Evolutionary conservation across 2,888 invertebrate genomes (phyloP), one percentile per base, ranked within the genome.

Genomic region (Gortyna flavago): DNA sequence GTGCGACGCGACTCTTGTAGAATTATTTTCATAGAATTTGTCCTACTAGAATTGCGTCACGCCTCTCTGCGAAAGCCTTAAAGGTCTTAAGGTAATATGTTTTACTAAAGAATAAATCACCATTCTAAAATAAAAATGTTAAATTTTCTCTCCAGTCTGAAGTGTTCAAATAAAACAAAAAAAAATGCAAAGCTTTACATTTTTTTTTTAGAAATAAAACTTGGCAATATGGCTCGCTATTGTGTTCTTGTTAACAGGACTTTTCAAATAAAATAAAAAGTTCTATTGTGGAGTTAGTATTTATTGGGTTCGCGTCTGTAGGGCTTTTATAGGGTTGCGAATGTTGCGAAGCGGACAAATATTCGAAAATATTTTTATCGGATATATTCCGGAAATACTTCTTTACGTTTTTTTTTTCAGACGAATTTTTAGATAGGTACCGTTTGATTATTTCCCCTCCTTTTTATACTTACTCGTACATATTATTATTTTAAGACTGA

Each of bases 241-340:
- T 38, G 85, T 70, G 59, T 32, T 29, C 65, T 70, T 78, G 82
- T 81, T 85, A 85, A 84, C 80, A 83, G 75, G 72, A 83, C 77
- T 83, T 80, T 75, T 75, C 76, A 84, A 87, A 89, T 84, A 83
- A 87, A 87, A 85, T 84, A 87, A 82, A 84, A 86, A 86, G 80
- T 88, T 86, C 85, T 86, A 86, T 89, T 89, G 89, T 89, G 72
- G 70, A 82, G 85, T 86, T 85, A 78, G 84, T 89, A 88, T 89
- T 88, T 90, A 89, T 89, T 86, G 87, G 83, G 75, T 80, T 81
- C 62, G 81, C 75, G 70, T 67, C 72, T 83, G 76, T 81, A 84
- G 77, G 62, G 74, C n/a, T 79, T 72, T 41, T 44, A 11, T 73
- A 84, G 84, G 84, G 84, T 57, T 87, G 85, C 65, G n/a, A 29